Percentiles rank a stretch among this genome's conserved stretches.
These are phyloP conservation scores for Melinopterus prodromus DNA, from an alignment of 2,888 invertebrate genomes.

Conservation along the genomic window DNA sequence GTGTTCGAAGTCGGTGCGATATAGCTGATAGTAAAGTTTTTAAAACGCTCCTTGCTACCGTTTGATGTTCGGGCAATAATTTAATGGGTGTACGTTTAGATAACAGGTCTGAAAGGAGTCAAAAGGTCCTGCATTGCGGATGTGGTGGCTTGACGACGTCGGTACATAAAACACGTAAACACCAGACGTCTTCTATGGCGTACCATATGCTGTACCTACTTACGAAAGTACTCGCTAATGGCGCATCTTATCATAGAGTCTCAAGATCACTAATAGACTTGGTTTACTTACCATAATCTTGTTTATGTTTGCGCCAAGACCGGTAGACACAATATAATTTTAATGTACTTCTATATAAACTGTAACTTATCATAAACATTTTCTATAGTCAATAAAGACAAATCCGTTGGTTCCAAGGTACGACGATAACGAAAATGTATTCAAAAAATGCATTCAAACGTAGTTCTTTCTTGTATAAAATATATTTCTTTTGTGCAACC, in stretches of 20 bases:
- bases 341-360: too few relatives aligned
- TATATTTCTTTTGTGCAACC: too few relatives aligned
- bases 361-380: too few relatives aligned
- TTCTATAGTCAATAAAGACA: too few relatives aligned
- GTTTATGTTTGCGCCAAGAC: background rate
- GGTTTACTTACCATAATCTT: background rate
- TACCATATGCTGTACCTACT: background rate
- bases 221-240: background rate
- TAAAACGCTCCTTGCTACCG: background rate
- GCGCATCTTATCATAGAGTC: background rate
- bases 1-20: background rate
- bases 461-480: too few relatives aligned
- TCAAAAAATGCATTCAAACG: too few relatives aligned
- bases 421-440: too few relatives aligned
- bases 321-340: background rate
- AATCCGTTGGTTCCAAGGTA: too few relatives aligned
- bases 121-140: background rate
- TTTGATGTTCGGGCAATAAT: background rate
- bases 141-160: background rate
- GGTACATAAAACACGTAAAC: background rate
- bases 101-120: conserved; percentile 4
- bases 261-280: background rate
- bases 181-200: background rate
- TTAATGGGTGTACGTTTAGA: background rate
- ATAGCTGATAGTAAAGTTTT: background rate